Evolutionary conservation across 2,888 invertebrate genomes (phyloP), one percentile per base, ranked within the genome.

Genomic region (Lydus trimaculatus): DNA sequence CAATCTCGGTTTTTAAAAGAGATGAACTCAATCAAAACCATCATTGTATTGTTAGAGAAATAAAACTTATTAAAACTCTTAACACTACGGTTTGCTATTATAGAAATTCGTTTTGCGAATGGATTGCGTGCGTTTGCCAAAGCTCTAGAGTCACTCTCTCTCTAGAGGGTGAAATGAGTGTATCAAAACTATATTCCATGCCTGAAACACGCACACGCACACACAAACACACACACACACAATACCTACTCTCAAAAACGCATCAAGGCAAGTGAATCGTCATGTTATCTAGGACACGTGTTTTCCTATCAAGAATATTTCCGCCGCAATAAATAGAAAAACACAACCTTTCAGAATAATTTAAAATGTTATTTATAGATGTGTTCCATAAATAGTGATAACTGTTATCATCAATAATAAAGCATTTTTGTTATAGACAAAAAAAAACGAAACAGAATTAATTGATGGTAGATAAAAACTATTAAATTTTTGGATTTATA

Each of bases 191-290:
- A 31, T 59, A 66, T 66, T 52, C 33, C 67, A 56, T 64, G 52
- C 23, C 56, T 31, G n/a, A 23, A 59, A 63, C 58, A n/a, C n/a
- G n/a, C n/a, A n/a, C n/a, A n/a, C n/a, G n/a, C n/a, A n/a, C n/a
- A n/a, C n/a, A n/a, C n/a, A n/a, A n/a, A n/a, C n/a, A n/a, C n/a
- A n/a, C n/a, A n/a, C 58, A 56, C 60, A 62, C 20, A 28, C 28
- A 60, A 25, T 23, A 59, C 33, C 65, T n/a, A n/a, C n/a, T 33
- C 58, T 61, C 58, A 64, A 70, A 70, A 70, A 70, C 67, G 67
- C 65, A 70, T 67, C 67, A 69, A 58, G 33, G 58, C 66, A 66
- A 69, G 52, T 70, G 67, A 71, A 65, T 66, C 68, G 58, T 68
- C 71, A 68, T 67, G 66, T 52, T 23, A 66, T 66, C 70, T 62